Evolutionary conservation across 2,113 vertebrate genomes (phyloP).

Genomic region (Sinocyclocheilus rhinocerous): DNA sequence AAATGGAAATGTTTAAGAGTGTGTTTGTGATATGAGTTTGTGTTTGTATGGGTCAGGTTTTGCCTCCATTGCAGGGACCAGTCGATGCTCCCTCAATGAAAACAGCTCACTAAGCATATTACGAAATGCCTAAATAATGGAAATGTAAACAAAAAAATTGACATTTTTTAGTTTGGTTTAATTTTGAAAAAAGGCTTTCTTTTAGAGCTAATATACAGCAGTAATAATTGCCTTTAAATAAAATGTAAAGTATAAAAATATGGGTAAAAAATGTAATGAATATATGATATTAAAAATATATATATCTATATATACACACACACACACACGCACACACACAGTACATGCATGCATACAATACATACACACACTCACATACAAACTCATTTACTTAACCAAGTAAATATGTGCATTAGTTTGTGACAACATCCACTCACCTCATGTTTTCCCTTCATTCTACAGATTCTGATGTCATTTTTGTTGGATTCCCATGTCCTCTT

Average conservation of each 20-base stretch:
- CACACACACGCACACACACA: too few species aligned
- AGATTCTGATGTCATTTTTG: slow-evolving; percentile 93
- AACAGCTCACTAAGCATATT: background rate
- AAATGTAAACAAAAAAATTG: too few species aligned
- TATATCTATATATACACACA: too few species aligned
- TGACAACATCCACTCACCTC: slow-evolving; percentile 75
- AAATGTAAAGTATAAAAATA: too few species aligned
- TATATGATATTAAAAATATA: too few species aligned
- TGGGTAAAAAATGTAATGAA: too few species aligned
- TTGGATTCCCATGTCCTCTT: slow-evolving; percentile 93
- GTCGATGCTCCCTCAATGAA: background rate
- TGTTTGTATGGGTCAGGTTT: background rate
- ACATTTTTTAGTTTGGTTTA: background rate
- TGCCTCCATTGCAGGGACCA: background rate
- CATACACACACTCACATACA: too few species aligned
- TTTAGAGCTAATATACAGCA: too few species aligned
- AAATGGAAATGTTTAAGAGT: background rate
- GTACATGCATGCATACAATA: too few species aligned
- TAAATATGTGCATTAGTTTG: background rate
- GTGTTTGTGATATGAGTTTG: background rate
- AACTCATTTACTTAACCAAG: too few species aligned
- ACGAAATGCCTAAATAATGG: background rate
- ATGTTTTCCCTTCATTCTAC: slow-evolving; percentile 95
- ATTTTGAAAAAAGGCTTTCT: too few species aligned
- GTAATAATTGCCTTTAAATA: too few species aligned